phyloP scores from a whole-genome alignment of 2,797 vertebrate species.

The Paguma larvata region DNA sequence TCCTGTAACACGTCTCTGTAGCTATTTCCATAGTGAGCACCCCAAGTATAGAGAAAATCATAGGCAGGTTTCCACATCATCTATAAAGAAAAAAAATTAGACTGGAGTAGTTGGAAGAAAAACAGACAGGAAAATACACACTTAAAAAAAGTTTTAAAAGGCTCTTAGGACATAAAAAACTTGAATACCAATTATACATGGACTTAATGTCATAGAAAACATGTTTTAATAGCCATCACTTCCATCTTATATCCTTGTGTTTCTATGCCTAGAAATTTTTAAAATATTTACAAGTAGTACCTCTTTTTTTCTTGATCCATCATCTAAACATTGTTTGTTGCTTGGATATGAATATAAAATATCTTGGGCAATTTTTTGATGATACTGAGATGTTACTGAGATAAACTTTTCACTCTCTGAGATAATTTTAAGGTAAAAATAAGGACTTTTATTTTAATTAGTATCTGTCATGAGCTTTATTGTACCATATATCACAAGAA shows the following conservation, averaged over 20 bases:
- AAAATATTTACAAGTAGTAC: not conserved
- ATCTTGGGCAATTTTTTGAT: not conserved
- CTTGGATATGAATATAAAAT: slow-evolving; percentile 42
- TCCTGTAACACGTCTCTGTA: slow-evolving; percentile 97
- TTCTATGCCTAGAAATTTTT: slow-evolving; percentile 15
- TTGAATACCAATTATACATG: not conserved
- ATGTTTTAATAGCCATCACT: slow-evolving; percentile 2
- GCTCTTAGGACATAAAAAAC: slow-evolving; percentile 3
- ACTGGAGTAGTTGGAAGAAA: not conserved
- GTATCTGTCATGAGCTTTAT: slow-evolving; percentile 28
- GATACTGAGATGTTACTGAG: not conserved
- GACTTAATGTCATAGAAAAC: not conserved
- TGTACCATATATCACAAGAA: not conserved
- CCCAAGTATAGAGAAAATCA: slow-evolving; percentile 97
- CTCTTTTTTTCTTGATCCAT: not conserved
- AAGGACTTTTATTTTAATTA: not conserved
- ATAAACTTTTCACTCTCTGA: slow-evolving; percentile 22
- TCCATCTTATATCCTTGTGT: not conserved
- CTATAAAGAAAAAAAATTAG: slow-evolving; percentile 84
- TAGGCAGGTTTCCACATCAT: slow-evolving; percentile 99
- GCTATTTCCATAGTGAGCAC: slow-evolving; percentile 93
- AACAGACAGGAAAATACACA: not conserved
- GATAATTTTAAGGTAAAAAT: not conserved
- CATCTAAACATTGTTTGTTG: not conserved
- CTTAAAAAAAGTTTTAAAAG: not conserved